Conservation (phyloP, 2,797 vertebrate species). For the Lagodon rhomboides region DNA sequence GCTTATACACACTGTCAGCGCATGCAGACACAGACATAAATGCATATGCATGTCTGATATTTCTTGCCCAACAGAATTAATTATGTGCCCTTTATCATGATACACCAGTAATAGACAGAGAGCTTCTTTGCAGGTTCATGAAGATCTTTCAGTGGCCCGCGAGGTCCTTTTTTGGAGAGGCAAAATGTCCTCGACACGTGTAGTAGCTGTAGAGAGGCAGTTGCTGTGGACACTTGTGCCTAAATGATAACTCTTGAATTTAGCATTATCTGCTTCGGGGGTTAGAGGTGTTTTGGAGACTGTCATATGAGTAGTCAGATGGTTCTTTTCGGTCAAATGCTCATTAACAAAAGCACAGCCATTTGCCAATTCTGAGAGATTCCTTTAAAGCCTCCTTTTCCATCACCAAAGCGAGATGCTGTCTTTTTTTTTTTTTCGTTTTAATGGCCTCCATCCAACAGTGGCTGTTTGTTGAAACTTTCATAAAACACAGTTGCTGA, state of each 20-base stretch:
- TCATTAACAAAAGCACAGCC: slow-evolving; percentile 78
- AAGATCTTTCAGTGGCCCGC: slow-evolving; percentile 69
- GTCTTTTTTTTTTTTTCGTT: slow-evolving; percentile 40
- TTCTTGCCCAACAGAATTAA: slow-evolving; percentile 33
- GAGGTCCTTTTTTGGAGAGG: slow-evolving; percentile 67
- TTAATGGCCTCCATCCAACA: slow-evolving; percentile 39
- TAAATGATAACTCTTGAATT: slow-evolving; percentile 85
- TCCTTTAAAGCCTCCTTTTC: slow-evolving; percentile 51
- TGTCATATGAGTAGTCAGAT: slow-evolving; percentile 86
- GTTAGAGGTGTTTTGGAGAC: slow-evolving; percentile 81
- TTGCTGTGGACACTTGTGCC: slow-evolving; percentile 83
- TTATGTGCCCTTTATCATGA: slow-evolving; percentile 35
- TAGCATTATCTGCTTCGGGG: slow-evolving; percentile 83
- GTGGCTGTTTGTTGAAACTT: slow-evolving; percentile 43
- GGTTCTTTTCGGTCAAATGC: slow-evolving; percentile 82
- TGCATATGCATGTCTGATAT: slow-evolving; percentile 1
- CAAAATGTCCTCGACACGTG: slow-evolving; percentile 70
- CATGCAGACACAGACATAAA: neutral
- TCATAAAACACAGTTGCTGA: slow-evolving; percentile 42
- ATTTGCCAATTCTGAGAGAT: slow-evolving; percentile 61
- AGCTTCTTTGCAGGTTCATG: slow-evolving; percentile 70
- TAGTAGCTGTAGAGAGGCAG: slow-evolving; percentile 78
- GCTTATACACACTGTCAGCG: neutral
- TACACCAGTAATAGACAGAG: slow-evolving; percentile 48
- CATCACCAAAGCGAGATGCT: slow-evolving; percentile 53